A percentile compares a stretch with the other conserved stretches of the same genome.
phyloP scores from a whole-genome alignment of 2,113 vertebrate genomes.

The Alexandromys fortis region DNA sequence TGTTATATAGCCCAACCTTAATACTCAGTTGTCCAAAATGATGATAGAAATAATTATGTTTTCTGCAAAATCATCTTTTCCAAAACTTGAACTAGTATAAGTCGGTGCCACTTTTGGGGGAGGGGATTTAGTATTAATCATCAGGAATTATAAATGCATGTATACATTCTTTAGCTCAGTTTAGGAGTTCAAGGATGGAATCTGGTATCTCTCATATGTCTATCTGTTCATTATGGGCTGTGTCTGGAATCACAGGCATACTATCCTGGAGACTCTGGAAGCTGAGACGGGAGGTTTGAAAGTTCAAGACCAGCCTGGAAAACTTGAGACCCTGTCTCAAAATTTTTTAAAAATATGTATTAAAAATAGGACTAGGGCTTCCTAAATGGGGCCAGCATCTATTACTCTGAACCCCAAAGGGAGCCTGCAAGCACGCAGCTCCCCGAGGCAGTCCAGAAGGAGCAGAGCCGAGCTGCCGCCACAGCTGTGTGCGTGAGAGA shows the following conservation, averaged over 20 bases:
- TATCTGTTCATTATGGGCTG: not conserved
- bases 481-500: not conserved
- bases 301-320: not conserved
- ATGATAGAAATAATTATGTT: not conserved
- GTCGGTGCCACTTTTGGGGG: not conserved
- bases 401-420: not conserved
- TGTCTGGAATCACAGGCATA: no score
- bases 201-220: not conserved
- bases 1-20: accelerated
- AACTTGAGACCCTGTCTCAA: not conserved
- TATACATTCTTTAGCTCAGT: not conserved
- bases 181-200: not conserved
- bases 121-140: not conserved
- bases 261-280: not conserved
- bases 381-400: not conserved
- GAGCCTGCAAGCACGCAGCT: not conserved
- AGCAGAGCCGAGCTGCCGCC: not conserved
- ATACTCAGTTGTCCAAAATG: not conserved
- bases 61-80: not conserved
- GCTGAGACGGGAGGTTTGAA: not conserved
- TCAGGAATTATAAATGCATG: not conserved
- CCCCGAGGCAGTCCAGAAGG: not conserved
- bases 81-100: slow-evolving; percentile 13
- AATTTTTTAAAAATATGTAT: not conserved
- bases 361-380: not conserved